These are phyloP conservation scores for Conchocele bisecta DNA, from an alignment of 2,888 invertebrate genomes.

Conservation along the genomic window DNA sequence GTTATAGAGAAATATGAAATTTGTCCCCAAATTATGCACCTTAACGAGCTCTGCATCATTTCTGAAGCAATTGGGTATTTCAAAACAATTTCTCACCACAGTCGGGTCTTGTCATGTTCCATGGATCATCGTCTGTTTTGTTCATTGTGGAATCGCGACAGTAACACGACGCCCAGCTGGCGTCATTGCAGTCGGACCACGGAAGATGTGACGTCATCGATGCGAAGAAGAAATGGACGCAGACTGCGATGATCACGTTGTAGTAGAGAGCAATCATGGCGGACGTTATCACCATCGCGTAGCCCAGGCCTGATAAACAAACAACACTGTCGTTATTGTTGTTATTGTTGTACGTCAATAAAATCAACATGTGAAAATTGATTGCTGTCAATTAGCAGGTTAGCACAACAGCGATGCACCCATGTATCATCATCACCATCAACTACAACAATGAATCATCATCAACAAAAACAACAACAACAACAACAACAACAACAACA, in stretches of 20 bases:
- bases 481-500: no score
- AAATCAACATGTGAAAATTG: no score
- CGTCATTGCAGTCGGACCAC: slow-evolving; percentile 73
- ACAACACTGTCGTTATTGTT: no score
- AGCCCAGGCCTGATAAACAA: slow-evolving; percentile 71
- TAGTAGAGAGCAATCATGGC: slow-evolving; percentile 74
- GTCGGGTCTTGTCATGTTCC: slow-evolving; percentile 62
- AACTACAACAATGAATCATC: background rate
- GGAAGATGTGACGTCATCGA: slow-evolving; percentile 72
- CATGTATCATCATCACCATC: background rate
- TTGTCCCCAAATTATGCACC: no score
- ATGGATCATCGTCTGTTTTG: slow-evolving; percentile 49
- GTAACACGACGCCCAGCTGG: slow-evolving; percentile 71
- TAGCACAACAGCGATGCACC: background rate
- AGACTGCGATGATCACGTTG: slow-evolving; percentile 76
- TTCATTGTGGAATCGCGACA: slow-evolving; percentile 66
- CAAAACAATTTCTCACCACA: slow-evolving; percentile 58
- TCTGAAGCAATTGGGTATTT: no score
- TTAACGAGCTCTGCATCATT: no score
- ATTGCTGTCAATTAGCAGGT: no score
- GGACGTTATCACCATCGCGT: slow-evolving; percentile 71
- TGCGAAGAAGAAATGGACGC: slow-evolving; percentile 75
- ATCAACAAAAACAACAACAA: no score
- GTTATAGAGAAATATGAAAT: no score
- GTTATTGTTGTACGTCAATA: no score